Base-by-base conservation (phyloP, 2,113 vertebrate species). In the Platycercus adscitus region DNA sequence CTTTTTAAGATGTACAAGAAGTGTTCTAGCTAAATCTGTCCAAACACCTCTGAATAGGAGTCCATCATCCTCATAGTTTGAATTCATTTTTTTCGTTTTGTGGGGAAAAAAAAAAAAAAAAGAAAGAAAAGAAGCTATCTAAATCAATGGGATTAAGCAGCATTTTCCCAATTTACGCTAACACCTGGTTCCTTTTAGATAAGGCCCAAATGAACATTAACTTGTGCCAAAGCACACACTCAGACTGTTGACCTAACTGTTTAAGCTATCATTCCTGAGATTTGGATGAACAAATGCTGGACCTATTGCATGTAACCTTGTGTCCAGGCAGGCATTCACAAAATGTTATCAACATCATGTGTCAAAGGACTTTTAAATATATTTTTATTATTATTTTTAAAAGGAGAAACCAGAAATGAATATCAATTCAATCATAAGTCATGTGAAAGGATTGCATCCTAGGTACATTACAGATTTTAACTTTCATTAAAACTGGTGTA, bases 161-260 rank as follows among this genome's bases (percentile, higher is more conserved):
- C n/a, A 89, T 95, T 92, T 85, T 92, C 86, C 77, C 77, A 93
- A 89, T 97, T 97, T 96, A 91, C 77, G 46, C 46, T 80, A 91
- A 77, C 96, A 96, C 88, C 92, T 97, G 96, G 44, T 44, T 96
- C 77, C 70, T 97, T 96, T 94, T 50, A 96, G 95, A 96, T 96
- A 97, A 96, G 58, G 13, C 58, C 63, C 49, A 93, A 94, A 91
- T 89, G 77, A 96, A 56, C 49, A 3, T 53, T 89, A 89, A 44
- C 76, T 91, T 1, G 2, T 94, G 93, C 92, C 96, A 94, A 95
- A 93, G 70, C 82, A 95, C 70, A 92, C 49, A 77, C 61, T 93
- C 86, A 91, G 78, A 95, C 25, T 96, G 86, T 96, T 96, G 93
- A 96, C 91, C 93, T 85, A 92, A 81, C 66, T 73, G 81, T 91